Percentiles rank a stretch among this genome's conserved stretches.
Evolutionary conservation across 1,140 invertebrate species (phyloP).

Genomic region (Drosophila arizonae): DNA sequence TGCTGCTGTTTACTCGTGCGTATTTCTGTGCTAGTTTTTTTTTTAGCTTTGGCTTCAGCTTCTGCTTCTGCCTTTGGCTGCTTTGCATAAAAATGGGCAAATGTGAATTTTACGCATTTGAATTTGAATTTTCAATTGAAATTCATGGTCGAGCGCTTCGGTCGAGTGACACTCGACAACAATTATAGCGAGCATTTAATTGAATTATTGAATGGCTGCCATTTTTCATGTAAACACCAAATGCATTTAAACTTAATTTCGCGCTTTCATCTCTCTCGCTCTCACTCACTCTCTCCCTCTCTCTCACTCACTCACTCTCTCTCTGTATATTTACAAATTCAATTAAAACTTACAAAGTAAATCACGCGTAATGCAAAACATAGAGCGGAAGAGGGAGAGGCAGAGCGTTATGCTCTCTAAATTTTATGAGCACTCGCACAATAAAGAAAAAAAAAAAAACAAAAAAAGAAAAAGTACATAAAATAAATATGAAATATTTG

Average conservation of each 20-base stretch:
- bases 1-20: constrained; percentile 42
- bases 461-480: constrained; percentile 4
- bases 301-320: not conserved
- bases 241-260: constrained; percentile 28
- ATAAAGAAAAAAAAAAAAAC: constrained; percentile 22
- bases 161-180: constrained; percentile 21
- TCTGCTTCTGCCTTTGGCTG: constrained; percentile 1
- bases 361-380: constrained; percentile 19
- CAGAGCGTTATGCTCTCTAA: too few species aligned
- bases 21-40: constrained; percentile 34
- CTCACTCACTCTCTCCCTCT: too few species aligned
- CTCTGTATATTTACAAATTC: constrained; percentile 18
- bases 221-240: constrained; percentile 15
- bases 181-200: constrained; percentile 33
- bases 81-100: constrained; percentile 45
- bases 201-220: constrained; percentile 32
- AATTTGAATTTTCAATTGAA: constrained; percentile 27
- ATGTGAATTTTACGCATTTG: constrained; percentile 12
- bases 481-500: constrained; percentile 62
- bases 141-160: constrained; percentile 4
- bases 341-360: constrained; percentile 56
- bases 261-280: too few species aligned
- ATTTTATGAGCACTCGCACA: constrained; percentile 40
- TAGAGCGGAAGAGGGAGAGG: not conserved
- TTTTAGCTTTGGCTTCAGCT: too few species aligned